These are phyloP conservation scores for Dioctria linearis DNA, from an alignment of 2,888 invertebrate genomes.

Conservation along the genomic window DNA sequence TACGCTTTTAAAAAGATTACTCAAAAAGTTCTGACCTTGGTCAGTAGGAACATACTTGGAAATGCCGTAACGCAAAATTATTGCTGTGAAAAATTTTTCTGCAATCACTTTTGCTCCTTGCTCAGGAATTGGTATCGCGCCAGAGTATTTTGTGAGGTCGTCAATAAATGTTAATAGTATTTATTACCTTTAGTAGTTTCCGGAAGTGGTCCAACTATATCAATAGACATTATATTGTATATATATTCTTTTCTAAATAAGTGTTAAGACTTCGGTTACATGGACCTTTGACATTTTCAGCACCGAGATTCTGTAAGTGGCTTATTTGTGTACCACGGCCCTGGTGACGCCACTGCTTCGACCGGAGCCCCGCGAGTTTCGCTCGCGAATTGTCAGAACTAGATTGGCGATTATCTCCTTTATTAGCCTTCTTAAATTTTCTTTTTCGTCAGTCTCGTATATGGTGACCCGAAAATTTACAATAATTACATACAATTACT, in stretches of 20 bases:
- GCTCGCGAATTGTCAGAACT: too few species aligned
- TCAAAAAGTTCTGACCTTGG: slow-evolving; percentile 20
- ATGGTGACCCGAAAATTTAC: background rate
- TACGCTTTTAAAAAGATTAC: slow-evolving; percentile 56
- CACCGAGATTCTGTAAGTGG: too few species aligned
- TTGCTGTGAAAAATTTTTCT: background rate
- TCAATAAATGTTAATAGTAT: slow-evolving; percentile 20
- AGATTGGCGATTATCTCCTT: too few species aligned
- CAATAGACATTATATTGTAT: background rate
- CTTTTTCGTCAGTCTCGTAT: too few species aligned
- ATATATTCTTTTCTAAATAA: too few species aligned
- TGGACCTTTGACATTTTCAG: too few species aligned
- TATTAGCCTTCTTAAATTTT: too few species aligned
- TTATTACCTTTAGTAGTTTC: too few species aligned
- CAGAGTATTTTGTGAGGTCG: slow-evolving; percentile 11
- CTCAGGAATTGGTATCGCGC: slow-evolving; percentile 11
- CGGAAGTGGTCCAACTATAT: slow-evolving; percentile 21
- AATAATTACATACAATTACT: background rate
- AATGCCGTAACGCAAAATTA: slow-evolving; percentile 1
- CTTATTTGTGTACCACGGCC: too few species aligned
- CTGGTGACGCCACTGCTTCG: too few species aligned
- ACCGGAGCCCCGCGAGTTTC: too few species aligned
- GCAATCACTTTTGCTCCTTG: slow-evolving; percentile 12
- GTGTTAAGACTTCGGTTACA: too few species aligned
- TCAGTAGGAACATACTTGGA: background rate